These are phyloP conservation scores for Pipistrellus nathusii DNA, from an alignment of 2,797 vertebrate species.

Conservation along the genomic window DNA sequence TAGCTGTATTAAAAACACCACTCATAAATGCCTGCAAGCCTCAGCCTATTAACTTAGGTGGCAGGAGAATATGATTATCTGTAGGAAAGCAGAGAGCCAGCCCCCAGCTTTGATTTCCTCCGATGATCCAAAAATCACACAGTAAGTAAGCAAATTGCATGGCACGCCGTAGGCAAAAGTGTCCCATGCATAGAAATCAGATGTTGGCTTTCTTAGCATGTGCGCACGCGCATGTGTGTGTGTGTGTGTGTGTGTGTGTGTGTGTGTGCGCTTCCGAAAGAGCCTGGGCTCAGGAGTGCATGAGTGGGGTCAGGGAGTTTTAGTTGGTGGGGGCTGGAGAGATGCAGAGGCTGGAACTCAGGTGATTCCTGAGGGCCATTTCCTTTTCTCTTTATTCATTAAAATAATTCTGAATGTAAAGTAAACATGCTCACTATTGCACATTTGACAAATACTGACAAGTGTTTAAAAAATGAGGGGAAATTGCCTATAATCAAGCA, in stretches of 20 bases:
- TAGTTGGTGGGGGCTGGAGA: background rate
- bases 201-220: slow-evolving; percentile 23
- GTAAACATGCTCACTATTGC: background rate
- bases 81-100: slow-evolving; percentile 39
- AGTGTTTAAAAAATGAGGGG: background rate
- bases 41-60: slow-evolving; percentile 51
- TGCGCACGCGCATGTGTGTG: too few species aligned
- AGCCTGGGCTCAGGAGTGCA: background rate
- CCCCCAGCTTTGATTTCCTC: slow-evolving; percentile 56
- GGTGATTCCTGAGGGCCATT: background rate
- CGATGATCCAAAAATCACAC: background rate
- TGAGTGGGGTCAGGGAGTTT: background rate
- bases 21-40: slow-evolving; percentile 79
- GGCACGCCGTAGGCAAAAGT: slow-evolving; percentile 35
- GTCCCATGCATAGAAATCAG: slow-evolving; percentile 68
- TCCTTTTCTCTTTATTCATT: background rate
- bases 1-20: slow-evolving; percentile 85
- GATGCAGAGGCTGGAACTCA: background rate
- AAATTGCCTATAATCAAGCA: background rate
- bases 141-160: slow-evolving; percentile 64
- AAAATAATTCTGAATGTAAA: background rate
- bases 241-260: background rate
- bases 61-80: slow-evolving; percentile 64
- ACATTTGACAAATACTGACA: slow-evolving; percentile 9
- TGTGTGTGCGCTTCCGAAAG: background rate